phyloP scores from a whole-genome alignment of 2,113 vertebrate species.

The Notarius lentiginosus region DNA sequence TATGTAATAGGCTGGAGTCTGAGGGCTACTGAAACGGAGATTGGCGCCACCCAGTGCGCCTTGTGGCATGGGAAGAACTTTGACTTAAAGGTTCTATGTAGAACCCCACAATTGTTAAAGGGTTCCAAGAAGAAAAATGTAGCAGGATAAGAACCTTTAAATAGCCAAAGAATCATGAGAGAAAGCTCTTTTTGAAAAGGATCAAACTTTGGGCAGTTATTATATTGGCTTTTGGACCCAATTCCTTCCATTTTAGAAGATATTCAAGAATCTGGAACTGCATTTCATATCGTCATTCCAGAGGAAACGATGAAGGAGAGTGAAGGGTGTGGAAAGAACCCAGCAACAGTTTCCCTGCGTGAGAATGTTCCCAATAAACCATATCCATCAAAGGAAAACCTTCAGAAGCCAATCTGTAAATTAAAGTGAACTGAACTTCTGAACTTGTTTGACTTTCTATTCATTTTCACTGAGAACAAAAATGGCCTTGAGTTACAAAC shows the following conservation, averaged over 20 bases:
- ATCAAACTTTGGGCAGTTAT: background rate
- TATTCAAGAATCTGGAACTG: background rate
- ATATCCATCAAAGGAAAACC: background rate
- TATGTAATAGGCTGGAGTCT: too few species aligned
- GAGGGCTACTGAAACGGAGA: too few species aligned
- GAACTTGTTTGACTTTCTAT: background rate
- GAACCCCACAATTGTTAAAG: background rate
- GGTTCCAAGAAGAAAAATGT: background rate
- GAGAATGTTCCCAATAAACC: background rate
- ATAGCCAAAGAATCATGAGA: background rate
- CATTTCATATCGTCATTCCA: background rate
- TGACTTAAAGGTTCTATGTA: background rate
- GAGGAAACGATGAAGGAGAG: background rate
- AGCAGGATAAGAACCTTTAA: background rate
- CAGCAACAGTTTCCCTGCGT: background rate
- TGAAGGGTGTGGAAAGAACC: background rate
- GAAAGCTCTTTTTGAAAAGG: background rate
- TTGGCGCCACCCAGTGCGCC: too few species aligned
- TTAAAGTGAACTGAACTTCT: constrained; percentile 7
- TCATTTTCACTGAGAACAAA: constrained; percentile 1
- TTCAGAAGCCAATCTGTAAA: background rate
- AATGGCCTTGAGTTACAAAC: background rate
- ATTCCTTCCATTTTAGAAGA: too few species aligned
- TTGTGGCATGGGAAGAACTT: too few species aligned
- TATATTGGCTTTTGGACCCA: background rate